Conservation (phyloP, 1,140 invertebrate genomes). For the Drosophila bocqueti region DNA sequence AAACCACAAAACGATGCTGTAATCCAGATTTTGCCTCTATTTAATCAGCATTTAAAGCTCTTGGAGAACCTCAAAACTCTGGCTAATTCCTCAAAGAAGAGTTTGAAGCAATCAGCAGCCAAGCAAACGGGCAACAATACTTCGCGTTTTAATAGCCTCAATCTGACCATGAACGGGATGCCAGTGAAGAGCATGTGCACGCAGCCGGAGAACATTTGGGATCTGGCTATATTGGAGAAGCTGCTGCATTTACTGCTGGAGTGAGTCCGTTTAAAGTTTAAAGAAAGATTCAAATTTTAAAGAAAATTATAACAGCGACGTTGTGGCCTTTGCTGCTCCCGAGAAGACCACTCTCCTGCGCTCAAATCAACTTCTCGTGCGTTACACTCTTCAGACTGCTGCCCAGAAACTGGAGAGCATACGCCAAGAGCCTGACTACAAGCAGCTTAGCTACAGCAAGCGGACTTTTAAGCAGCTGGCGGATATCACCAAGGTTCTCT, state of each 20-base stretch:
- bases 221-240: slow-evolving; percentile 67
- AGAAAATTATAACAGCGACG: slow-evolving; percentile 45
- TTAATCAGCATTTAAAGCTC: slow-evolving; percentile 69
- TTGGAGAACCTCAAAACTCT: slow-evolving; percentile 48
- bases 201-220: slow-evolving; percentile 78
- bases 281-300: not conserved
- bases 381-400: slow-evolving; percentile 64
- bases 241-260: slow-evolving; percentile 70
- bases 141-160: slow-evolving; percentile 31
- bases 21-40: slow-evolving; percentile 61
- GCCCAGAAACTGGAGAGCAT: slow-evolving; percentile 60
- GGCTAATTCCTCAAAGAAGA: slow-evolving; percentile 56
- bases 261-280: slow-evolving; percentile 35
- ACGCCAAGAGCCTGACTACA: slow-evolving; percentile 74
- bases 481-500: slow-evolving; percentile 83
- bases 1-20: slow-evolving; percentile 68
- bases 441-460: slow-evolving; percentile 75
- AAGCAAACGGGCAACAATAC: slow-evolving; percentile 44
- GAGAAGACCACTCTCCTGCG: slow-evolving; percentile 59
- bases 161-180: slow-evolving; percentile 64
- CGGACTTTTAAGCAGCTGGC: slow-evolving; percentile 70
- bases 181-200: slow-evolving; percentile 65
- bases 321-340: slow-evolving; percentile 69
- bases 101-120: slow-evolving; percentile 33
- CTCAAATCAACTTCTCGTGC: slow-evolving; percentile 62